These are phyloP conservation scores for Neopelma chrysocephalum DNA, from an alignment of 2,797 vertebrate species.

Conservation along the genomic window DNA sequence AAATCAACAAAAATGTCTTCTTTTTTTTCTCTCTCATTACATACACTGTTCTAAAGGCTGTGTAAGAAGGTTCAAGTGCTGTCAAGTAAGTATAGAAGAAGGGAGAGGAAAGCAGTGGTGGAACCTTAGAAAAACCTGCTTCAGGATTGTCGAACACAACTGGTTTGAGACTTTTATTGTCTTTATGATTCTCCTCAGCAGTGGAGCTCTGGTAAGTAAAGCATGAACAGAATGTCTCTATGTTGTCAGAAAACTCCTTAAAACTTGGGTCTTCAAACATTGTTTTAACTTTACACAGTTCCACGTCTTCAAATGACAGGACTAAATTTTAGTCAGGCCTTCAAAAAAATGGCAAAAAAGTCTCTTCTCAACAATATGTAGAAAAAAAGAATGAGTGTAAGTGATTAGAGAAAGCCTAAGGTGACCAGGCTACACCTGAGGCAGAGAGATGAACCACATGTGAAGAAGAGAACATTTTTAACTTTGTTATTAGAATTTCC, in stretches of 20 bases:
- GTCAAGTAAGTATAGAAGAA: slow-evolving; percentile 89
- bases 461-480: neutral
- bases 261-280: neutral
- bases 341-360: neutral
- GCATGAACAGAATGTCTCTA: neutral
- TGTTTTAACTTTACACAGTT: neutral
- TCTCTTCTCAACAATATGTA: neutral
- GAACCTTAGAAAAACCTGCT: slow-evolving; percentile 93
- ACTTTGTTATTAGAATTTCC: neutral
- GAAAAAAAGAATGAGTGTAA: neutral
- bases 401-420: neutral
- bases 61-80: slow-evolving; percentile 85
- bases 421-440: neutral
- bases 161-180: slow-evolving; percentile 99
- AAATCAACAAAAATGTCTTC: neutral
- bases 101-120: slow-evolving; percentile 94
- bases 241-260: neutral
- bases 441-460: neutral
- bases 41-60: slow-evolving; percentile 77
- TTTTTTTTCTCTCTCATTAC: neutral
- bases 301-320: neutral
- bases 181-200: slow-evolving; percentile 98
- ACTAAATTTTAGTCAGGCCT: neutral
- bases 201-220: slow-evolving; percentile 90
- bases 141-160: slow-evolving; percentile 93